Conservation (phyloP, 2,888 invertebrate species). For the Schizaphis graminum region DNA sequence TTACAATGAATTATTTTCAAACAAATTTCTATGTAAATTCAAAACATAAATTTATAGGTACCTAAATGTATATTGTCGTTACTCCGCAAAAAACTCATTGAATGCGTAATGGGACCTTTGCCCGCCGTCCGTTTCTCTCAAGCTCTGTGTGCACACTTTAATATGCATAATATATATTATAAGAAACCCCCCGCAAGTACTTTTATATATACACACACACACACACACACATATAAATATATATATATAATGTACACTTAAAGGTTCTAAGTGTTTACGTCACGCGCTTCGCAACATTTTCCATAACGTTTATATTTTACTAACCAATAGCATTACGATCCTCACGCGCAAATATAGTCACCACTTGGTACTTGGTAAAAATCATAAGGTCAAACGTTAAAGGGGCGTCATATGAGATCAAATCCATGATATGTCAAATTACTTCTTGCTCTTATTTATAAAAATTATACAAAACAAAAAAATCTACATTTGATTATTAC, state of each 20-base stretch:
- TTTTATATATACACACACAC: neutral
- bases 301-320: neutral
- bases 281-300: neutral
- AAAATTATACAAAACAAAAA: neutral
- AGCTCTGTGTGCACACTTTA: neutral
- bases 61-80: neutral
- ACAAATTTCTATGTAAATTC: constrained; percentile 35
- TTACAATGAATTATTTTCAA: constrained; percentile 38
- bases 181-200: neutral
- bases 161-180: neutral
- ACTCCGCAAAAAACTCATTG: neutral
- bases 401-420: neutral
- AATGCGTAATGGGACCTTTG: constrained; percentile 18
- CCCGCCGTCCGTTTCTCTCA: neutral
- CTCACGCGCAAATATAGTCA: neutral
- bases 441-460: neutral
- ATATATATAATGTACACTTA: neutral
- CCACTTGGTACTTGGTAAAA: neutral
- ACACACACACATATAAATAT: neutral
- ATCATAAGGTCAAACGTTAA: neutral
- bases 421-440: neutral
- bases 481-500: neutral
- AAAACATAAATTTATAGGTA: neutral
- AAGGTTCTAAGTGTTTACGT: neutral
- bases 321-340: neutral